phyloP scores from a whole-genome alignment of 2,888 invertebrate genomes.

The Lydus trimaculatus region DNA sequence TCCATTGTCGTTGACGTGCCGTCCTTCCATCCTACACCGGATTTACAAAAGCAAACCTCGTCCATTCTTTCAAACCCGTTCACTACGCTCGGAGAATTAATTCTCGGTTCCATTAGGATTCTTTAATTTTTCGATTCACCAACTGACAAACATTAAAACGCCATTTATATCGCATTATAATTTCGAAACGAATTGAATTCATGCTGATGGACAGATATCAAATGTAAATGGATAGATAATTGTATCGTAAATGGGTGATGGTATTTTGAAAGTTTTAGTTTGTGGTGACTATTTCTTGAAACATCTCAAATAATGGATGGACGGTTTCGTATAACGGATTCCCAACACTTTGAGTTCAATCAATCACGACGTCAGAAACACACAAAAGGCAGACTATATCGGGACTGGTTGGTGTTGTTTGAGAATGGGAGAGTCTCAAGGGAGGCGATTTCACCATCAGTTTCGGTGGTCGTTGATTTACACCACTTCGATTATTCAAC shows the following conservation, averaged over 20 bases:
- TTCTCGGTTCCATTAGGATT: not conserved
- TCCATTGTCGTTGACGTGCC: constrained; percentile 36
- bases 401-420: constrained; percentile 20
- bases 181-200: not conserved
- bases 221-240: constrained; percentile 17
- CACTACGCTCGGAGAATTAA: not conserved
- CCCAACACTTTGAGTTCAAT: constrained; percentile 36
- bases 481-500: not conserved
- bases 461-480: constrained; percentile 10
- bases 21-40: constrained; percentile 27
- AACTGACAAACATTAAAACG: constrained; percentile 3
- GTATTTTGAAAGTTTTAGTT: not conserved
- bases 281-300: constrained; percentile 23
- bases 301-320: constrained; percentile 35
- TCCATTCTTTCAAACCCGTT: not conserved
- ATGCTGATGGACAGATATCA: not conserved
- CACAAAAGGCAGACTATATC: constrained; percentile 36
- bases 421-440: not conserved
- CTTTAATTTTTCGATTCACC: not conserved
- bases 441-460: constrained; percentile 12
- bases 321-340: constrained; percentile 30
- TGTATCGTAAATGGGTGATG: not conserved
- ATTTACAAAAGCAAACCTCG: constrained; percentile 6
- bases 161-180: constrained; percentile 1
- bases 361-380: constrained; percentile 40